Percentiles rank a stretch among this genome's conserved stretches.
These are phyloP conservation scores for Cryptocephalus primarius DNA, from an alignment of 2,888 invertebrate genomes.

Conservation along the genomic window DNA sequence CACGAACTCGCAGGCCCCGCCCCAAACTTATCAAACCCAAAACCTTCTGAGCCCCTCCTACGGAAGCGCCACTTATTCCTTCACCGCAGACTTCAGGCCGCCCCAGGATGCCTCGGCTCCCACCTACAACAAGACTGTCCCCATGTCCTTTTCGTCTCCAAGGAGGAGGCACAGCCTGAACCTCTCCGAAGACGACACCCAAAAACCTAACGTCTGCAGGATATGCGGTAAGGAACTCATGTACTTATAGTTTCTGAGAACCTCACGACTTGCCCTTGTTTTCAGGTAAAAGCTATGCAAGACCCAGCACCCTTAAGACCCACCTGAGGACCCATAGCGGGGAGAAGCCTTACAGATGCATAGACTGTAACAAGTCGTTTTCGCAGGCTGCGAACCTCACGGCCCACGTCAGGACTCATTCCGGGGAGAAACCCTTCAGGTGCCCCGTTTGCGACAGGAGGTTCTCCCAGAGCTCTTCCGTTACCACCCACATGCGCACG, in stretches of 20 bases:
- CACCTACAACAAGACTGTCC: constrained; percentile 44
- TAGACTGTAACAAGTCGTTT: constrained; percentile 93
- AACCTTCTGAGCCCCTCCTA: constrained; percentile 35
- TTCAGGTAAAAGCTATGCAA: constrained; percentile 75
- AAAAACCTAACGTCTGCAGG: constrained; percentile 80
- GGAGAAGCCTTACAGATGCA: constrained; percentile 84
- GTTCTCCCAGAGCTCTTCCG: constrained; percentile 91
- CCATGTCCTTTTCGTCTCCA: constrained; percentile 36
- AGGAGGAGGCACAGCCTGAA: constrained; percentile 26
- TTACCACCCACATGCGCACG: constrained; percentile 99
- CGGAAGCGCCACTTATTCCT: constrained; percentile 66
- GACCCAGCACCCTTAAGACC: constrained; percentile 94
- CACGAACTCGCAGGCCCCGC: constrained; percentile 43
- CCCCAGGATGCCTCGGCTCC: constrained; percentile 49
- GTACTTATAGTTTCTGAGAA: no score
- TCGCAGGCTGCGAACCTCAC: constrained; percentile 98
- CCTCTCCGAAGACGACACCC: constrained; percentile 56
- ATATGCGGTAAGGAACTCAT: constrained; percentile 61
- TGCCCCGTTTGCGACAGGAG: constrained; percentile 95
- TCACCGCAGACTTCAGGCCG: constrained; percentile 70
- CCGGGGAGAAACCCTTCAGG: constrained; percentile 93
- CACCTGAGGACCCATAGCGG: constrained; percentile 94
- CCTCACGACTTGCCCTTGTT: constrained; percentile 1
- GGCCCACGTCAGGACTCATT: constrained; percentile 91
- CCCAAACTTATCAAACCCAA: constrained; percentile 39